Evolutionary conservation across 2,113 vertebrate species (phyloP).

Genomic region (Pygoscelis adeliae): DNA sequence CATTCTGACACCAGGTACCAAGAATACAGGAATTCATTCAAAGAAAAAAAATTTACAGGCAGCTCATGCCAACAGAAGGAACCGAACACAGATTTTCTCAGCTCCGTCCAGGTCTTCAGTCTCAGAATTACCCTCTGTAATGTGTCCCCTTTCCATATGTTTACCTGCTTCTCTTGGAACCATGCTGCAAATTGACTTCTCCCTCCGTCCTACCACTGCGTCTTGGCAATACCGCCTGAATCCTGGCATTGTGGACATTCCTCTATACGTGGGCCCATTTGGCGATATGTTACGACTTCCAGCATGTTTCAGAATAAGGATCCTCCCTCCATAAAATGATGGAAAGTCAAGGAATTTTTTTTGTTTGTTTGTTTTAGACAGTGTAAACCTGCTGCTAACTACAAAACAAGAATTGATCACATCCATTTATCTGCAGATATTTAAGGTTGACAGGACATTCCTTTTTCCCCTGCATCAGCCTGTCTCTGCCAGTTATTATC

Average conservation of each 20-base stretch:
- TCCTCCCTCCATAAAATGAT: rapidly evolving
- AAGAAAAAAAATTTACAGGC: not conserved
- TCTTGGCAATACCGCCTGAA: rapidly evolving
- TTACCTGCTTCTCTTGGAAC: not conserved
- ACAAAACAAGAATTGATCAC: not conserved
- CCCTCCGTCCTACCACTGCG: not conserved
- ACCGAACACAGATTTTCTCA: not conserved
- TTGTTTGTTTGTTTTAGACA: not conserved
- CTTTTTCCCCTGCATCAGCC: not conserved
- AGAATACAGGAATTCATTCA: not conserved
- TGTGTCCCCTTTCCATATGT: not conserved
- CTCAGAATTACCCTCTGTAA: not conserved
- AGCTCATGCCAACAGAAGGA: not conserved
- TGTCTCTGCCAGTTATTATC: not conserved
- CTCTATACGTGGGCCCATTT: rapidly evolving
- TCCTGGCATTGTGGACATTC: not conserved
- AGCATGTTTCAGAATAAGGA: not conserved
- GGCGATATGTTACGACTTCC: rapidly evolving
- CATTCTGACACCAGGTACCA: not conserved
- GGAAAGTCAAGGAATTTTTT: not conserved
- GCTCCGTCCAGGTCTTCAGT: not conserved
- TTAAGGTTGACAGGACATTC: not conserved
- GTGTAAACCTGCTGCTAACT: not conserved
- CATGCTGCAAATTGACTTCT: rapidly evolving
- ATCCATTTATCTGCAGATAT: not conserved